Percentiles rank a stretch among this genome's conserved stretches.
Conservation (phyloP, 2,888 invertebrate genomes). For the Coenonympha glycerion region DNA sequence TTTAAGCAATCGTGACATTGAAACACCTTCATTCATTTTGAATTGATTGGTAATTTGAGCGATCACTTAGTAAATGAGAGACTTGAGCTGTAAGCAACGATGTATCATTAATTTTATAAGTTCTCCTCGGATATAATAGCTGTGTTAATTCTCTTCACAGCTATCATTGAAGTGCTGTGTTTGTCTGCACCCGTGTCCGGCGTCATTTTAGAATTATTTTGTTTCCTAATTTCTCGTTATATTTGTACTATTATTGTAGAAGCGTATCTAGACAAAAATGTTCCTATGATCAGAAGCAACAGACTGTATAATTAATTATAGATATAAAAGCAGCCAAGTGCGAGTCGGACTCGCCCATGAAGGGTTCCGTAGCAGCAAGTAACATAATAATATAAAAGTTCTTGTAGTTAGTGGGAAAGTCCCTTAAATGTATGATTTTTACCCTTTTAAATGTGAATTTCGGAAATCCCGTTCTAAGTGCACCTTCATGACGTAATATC, state of each 20-base stretch:
- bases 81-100: neutral
- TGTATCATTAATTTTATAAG: slow-evolving; percentile 1
- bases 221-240: too few relatives aligned
- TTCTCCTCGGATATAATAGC: neutral
- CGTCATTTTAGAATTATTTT: neutral
- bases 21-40: neutral
- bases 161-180: neutral
- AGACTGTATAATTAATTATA: slow-evolving; percentile 19
- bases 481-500: too few relatives aligned
- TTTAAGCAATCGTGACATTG: neutral
- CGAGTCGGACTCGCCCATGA: too few relatives aligned
- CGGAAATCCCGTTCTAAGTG: too few relatives aligned
- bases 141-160: neutral
- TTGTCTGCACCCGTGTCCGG: neutral
- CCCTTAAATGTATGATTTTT: too few relatives aligned
- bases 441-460: too few relatives aligned
- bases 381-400: too few relatives aligned
- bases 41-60: neutral
- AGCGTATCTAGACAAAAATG: neutral
- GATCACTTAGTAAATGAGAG: neutral
- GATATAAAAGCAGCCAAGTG: too few relatives aligned
- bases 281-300: slow-evolving; percentile 8
- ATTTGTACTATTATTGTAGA: too few relatives aligned
- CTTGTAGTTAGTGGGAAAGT: too few relatives aligned
- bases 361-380: too few relatives aligned